A percentile compares a stretch with the other conserved stretches of the same genome.
These are phyloP conservation scores for Heteromurus nitidus DNA, from an alignment of 2,888 invertebrate species.

Conservation along the genomic window DNA sequence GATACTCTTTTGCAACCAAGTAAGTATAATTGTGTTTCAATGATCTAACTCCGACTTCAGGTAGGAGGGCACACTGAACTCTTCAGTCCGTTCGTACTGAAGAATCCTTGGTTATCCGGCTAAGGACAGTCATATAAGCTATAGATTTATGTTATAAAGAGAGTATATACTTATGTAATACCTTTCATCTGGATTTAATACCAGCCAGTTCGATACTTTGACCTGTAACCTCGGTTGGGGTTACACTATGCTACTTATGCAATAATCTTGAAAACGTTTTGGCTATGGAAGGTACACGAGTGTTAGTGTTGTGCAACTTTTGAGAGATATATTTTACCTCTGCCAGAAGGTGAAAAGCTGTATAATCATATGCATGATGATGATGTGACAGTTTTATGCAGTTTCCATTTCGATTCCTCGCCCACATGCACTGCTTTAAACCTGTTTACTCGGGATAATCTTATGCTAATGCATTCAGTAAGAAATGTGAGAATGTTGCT, in stretches of 20 bases:
- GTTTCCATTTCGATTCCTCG: background rate
- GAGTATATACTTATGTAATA: too few relatives aligned
- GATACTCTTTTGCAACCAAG: too few relatives aligned
- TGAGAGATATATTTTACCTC: background rate
- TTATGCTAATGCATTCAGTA: background rate
- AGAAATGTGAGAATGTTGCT: background rate
- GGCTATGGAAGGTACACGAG: background rate
- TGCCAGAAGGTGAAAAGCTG: background rate
- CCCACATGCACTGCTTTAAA: slow-evolving; percentile 17
- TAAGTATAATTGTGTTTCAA: too few relatives aligned
- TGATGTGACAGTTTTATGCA: slow-evolving; percentile 7
- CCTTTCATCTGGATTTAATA: too few relatives aligned
- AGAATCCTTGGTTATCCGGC: too few relatives aligned
- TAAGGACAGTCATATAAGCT: too few relatives aligned
- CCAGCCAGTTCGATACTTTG: too few relatives aligned
- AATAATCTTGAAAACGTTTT: background rate
- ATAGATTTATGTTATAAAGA: too few relatives aligned
- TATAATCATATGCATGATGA: too few relatives aligned
- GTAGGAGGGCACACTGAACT: too few relatives aligned
- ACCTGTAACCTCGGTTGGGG: background rate
- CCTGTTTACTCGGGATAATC: slow-evolving; percentile 2
- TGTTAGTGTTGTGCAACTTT: background rate
- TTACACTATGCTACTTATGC: background rate
- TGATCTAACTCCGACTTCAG: too few relatives aligned
- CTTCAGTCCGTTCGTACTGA: too few relatives aligned